These are phyloP conservation scores for Columba guinea DNA, from an alignment of 2,797 vertebrate species.

Conservation along the genomic window DNA sequence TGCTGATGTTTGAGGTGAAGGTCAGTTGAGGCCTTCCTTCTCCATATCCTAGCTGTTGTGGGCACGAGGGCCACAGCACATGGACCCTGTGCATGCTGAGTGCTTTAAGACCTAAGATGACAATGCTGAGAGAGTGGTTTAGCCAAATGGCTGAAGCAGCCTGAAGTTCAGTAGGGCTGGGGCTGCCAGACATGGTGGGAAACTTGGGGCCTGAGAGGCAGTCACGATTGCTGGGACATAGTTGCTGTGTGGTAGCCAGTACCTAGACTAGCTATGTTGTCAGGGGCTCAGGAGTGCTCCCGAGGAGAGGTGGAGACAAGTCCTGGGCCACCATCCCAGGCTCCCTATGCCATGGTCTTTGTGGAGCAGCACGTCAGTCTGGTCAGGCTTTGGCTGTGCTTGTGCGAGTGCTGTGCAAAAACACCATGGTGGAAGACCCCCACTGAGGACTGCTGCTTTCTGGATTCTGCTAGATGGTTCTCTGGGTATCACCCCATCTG, in stretches of 20 bases:
- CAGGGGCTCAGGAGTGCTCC: not conserved
- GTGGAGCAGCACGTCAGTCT: not conserved
- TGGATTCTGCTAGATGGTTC: not conserved
- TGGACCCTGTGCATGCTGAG: not conserved
- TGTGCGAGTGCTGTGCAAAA: not conserved
- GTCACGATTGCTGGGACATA: accelerated
- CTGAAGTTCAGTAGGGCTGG: not conserved
- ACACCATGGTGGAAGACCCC: accelerated
- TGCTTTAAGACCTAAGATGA: not conserved
- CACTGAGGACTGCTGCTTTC: not conserved
- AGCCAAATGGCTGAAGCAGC: not conserved
- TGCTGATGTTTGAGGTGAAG: not conserved
- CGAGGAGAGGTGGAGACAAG: not conserved
- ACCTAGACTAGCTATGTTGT: not conserved
- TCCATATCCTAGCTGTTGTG: not conserved
- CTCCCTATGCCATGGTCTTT: not conserved
- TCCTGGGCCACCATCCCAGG: not conserved
- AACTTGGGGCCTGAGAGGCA: not conserved
- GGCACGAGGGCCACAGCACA: not conserved
- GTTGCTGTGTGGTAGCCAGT: not conserved
- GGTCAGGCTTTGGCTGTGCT: not conserved
- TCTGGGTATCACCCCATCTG: not conserved
- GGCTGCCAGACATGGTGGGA: not conserved
- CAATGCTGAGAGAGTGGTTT: not conserved
- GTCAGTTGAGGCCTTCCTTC: not conserved